phyloP scores from a whole-genome alignment of 2,797 vertebrate species.

The Chiloscyllium punctatum region DNA sequence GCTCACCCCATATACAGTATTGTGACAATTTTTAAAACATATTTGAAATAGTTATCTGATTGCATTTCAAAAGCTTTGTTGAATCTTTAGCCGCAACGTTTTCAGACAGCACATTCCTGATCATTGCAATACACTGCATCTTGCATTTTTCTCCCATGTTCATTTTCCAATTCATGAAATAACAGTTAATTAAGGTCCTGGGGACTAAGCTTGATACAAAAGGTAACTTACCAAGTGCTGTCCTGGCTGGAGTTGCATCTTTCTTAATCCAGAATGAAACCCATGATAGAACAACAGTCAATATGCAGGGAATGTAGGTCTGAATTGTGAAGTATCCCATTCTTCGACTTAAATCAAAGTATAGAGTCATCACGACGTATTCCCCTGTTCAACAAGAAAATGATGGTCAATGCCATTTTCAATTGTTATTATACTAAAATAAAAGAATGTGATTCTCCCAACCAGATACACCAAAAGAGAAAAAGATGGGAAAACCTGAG shows the following conservation, averaged over 20 bases:
- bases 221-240: conserved; percentile 73
- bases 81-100: background rate
- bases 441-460: too few species aligned
- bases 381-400: conserved; percentile 66
- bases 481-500: too few species aligned
- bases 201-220: background rate
- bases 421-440: background rate
- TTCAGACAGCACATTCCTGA: background rate
- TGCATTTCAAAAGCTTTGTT: background rate
- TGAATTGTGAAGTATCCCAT: conserved; percentile 99
- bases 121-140: background rate
- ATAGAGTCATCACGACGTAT: conserved; percentile 92
- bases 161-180: background rate
- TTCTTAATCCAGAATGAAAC: conserved; percentile 98
- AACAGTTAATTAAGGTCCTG: background rate
- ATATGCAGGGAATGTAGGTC: conserved; percentile 92
- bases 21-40: background rate
- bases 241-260: conserved; percentile 89
- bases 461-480: too few species aligned
- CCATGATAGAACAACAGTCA: conserved; percentile 93
- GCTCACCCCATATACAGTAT: background rate
- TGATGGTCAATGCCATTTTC: conserved; percentile 35
- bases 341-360: conserved; percentile 87
- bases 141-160: background rate
- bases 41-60: background rate